A percentile compares a stretch with the other conserved stretches of the same genome.
phyloP scores from a whole-genome alignment of 1,140 invertebrate genomes.

The Artemia franciscana region DNA sequence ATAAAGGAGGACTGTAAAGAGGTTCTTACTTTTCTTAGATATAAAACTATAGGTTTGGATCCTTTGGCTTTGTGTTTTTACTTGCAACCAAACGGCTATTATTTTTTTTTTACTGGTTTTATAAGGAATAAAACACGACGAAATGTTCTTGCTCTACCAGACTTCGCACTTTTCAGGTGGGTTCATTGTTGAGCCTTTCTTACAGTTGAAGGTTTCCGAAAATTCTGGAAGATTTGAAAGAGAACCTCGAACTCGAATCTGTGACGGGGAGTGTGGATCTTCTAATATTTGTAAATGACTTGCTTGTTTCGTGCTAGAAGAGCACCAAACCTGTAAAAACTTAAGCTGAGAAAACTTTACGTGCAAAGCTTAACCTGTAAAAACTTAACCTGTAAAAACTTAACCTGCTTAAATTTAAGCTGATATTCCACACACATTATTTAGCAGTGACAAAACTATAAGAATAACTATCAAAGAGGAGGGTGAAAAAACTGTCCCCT shows the following conservation, averaged over 20 bases:
- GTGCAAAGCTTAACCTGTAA: conserved; percentile 4
- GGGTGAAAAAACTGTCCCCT: too few relatives aligned
- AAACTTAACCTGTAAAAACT: not conserved
- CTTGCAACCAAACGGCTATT: too few relatives aligned
- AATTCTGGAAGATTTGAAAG: not conserved
- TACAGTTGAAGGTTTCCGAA: not conserved
- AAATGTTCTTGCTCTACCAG: too few relatives aligned
- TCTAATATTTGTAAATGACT: conserved; percentile 9
- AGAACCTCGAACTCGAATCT: conserved; percentile 2
- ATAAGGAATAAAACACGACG: too few relatives aligned
- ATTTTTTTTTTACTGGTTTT: too few relatives aligned
- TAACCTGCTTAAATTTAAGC: not conserved
- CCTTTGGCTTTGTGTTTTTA: too few relatives aligned
- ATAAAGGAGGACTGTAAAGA: too few relatives aligned
- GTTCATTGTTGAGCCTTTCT: not conserved
- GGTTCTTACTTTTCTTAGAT: too few relatives aligned
- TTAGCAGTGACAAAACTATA: too few relatives aligned
- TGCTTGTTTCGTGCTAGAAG: conserved; percentile 7
- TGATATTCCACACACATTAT: not conserved
- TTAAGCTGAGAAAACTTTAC: not conserved
- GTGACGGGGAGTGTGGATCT: conserved; percentile 5
- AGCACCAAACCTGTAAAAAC: conserved; percentile 9
- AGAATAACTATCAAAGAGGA: too few relatives aligned
- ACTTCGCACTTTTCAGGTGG: not conserved
- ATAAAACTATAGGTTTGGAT: too few relatives aligned